Evolutionary conservation across 2,113 vertebrate species (phyloP).

Genomic region (Hirundichthys speculiger): DNA sequence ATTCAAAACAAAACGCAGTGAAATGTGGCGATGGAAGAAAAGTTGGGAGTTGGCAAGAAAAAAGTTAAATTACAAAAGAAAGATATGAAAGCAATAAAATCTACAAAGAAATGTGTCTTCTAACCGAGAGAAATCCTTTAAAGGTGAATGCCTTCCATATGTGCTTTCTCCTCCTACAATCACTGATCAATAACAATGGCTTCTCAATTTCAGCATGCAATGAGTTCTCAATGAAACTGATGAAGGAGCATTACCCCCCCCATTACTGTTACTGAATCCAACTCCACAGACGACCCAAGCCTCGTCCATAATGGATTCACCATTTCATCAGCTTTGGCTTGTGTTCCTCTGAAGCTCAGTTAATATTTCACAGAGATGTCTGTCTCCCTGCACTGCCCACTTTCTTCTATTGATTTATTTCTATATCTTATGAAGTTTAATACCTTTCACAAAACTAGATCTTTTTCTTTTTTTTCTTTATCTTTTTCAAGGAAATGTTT

Average conservation of each 20-base stretch:
- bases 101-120: slow-evolving; percentile 19
- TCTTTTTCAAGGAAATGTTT: slow-evolving; percentile 17
- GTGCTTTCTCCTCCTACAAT: slow-evolving; percentile 15
- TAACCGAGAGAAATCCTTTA: slow-evolving; percentile 34
- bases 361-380: slow-evolving; percentile 79
- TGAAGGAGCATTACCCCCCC: slow-evolving; percentile 53
- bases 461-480: slow-evolving; percentile 4
- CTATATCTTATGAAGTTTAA: slow-evolving; percentile 77
- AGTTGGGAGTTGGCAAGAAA: slow-evolving; percentile 5
- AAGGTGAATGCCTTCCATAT: not conserved
- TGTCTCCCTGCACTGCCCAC: slow-evolving; percentile 52
- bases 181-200: slow-evolving; percentile 73
- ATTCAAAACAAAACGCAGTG: no score
- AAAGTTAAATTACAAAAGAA: not conserved
- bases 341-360: slow-evolving; percentile 73
- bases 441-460: slow-evolving; percentile 69
- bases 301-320: slow-evolving; percentile 75
- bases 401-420: slow-evolving; percentile 81
- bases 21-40: not conserved
- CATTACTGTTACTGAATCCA: slow-evolving; percentile 65
- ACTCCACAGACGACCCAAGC: slow-evolving; percentile 70
- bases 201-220: slow-evolving; percentile 74
- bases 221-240: slow-evolving; percentile 72
- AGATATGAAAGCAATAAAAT: not conserved
- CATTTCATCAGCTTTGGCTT: slow-evolving; percentile 72